Conservation (phyloP, 2,888 invertebrate species). For the Nemurella pictetii region DNA sequence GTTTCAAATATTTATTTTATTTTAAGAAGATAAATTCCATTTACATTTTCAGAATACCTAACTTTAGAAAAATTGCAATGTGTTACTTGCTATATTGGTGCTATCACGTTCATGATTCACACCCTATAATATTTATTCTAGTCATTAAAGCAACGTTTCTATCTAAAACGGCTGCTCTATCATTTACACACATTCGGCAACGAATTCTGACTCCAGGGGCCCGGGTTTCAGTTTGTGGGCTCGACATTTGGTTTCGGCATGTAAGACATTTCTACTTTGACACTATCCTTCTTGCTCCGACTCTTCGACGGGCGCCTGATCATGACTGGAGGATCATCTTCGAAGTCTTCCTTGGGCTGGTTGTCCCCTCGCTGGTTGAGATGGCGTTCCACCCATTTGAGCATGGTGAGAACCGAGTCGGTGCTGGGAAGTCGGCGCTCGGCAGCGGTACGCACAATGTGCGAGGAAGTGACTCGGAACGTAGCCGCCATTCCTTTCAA, state of each 20-base stretch:
- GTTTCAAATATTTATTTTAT: background rate
- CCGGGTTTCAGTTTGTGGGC: background rate
- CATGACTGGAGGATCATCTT: constrained; percentile 18
- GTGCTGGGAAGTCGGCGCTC: constrained; percentile 85
- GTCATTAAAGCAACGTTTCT: background rate
- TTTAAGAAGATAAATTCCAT: background rate
- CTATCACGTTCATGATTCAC: background rate
- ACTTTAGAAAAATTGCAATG: no score
- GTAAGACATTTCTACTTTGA: constrained; percentile 33
- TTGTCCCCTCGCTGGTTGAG: constrained; percentile 66
- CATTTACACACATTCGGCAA: background rate
- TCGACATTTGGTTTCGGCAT: constrained; percentile 25
- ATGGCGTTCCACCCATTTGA: constrained; percentile 88
- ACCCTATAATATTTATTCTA: background rate
- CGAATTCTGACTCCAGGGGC: background rate
- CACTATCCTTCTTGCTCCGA: constrained; percentile 25
- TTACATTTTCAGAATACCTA: background rate
- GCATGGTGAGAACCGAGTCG: constrained; percentile 85
- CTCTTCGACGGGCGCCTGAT: constrained; percentile 23
- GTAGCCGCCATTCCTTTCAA: constrained; percentile 92
- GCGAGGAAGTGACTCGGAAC: constrained; percentile 83
- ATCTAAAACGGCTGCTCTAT: background rate
- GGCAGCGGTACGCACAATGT: constrained; percentile 83
- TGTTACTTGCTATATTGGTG: background rate
- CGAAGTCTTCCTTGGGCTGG: constrained; percentile 55